Evolutionary conservation across 2,888 invertebrate genomes (phyloP).

Genomic region (Urechis unicinctus): DNA sequence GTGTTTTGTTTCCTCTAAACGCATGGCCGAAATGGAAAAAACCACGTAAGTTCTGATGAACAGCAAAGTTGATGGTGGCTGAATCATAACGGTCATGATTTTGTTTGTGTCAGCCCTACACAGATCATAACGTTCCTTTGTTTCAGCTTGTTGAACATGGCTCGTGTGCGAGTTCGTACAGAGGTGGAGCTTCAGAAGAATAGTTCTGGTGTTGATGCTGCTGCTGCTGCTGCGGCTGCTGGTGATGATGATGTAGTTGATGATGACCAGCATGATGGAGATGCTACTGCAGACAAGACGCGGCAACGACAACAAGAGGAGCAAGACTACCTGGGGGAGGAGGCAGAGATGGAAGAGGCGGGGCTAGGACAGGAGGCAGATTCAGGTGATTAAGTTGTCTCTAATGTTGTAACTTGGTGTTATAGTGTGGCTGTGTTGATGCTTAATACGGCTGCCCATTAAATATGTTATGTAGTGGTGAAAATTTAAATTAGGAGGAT

Average conservation of each 20-base stretch:
- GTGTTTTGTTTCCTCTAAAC: neutral
- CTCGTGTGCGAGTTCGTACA: neutral
- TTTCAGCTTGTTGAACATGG: too few relatives aligned
- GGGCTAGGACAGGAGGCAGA: slow-evolving; percentile 10
- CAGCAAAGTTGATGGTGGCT: too few relatives aligned
- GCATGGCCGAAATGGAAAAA: neutral
- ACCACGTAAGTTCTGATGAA: too few relatives aligned
- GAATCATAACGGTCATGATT: too few relatives aligned
- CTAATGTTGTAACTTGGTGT: too few relatives aligned
- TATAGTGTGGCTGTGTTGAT: too few relatives aligned
- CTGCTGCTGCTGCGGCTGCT: slow-evolving; percentile 24
- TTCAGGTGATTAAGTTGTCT: too few relatives aligned
- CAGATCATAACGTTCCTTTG: too few relatives aligned
- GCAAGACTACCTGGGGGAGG: slow-evolving; percentile 50
- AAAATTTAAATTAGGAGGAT: too few relatives aligned
- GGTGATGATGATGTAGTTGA: slow-evolving; percentile 50
- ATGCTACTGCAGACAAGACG: slow-evolving; percentile 57
- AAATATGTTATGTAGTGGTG: too few relatives aligned
- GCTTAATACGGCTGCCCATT: too few relatives aligned
- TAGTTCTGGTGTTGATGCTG: neutral
- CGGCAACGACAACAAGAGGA: slow-evolving; percentile 27
- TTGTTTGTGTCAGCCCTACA: too few relatives aligned
- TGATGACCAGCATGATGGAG: slow-evolving; percentile 60
- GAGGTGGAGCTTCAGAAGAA: neutral
- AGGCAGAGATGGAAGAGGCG: slow-evolving; percentile 46